A percentile compares a stretch with the other conserved stretches of the same genome.
phyloP scores from a whole-genome alignment of 2,113 vertebrate genomes.

The Andinoacara biseriatus region DNA sequence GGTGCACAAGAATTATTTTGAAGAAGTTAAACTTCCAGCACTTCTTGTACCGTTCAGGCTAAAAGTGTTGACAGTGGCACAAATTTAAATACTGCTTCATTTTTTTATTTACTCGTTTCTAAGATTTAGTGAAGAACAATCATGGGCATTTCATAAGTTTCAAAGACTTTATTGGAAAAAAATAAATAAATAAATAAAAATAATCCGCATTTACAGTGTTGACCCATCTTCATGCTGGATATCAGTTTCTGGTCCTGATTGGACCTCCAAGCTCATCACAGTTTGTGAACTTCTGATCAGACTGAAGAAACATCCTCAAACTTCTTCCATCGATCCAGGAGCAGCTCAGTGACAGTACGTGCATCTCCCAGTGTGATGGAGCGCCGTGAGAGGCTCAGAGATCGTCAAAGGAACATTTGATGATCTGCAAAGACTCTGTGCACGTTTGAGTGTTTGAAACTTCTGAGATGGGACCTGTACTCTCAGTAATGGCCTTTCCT shows the following conservation, averaged over 20 bases:
- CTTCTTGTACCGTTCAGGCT: no score
- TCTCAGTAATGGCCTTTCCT: not conserved
- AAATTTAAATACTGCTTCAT: no score
- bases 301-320: not conserved
- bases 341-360: not conserved
- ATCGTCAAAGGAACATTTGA: not conserved
- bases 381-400: not conserved
- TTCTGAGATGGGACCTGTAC: not conserved
- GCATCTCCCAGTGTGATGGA: not conserved
- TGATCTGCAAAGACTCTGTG: not conserved
- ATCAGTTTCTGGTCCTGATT: not conserved
- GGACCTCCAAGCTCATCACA: not conserved
- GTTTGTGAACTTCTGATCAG: not conserved
- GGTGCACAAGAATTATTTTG: not conserved
- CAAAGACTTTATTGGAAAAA: not conserved
- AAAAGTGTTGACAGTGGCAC: no score
- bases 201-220: not conserved
- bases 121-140: not conserved
- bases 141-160: not conserved
- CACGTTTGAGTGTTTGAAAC: not conserved
- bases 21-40: no score
- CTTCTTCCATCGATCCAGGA: not conserved
- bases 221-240: not conserved
- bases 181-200: no score
- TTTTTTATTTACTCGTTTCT: not conserved